phyloP scores from a whole-genome alignment of 2,797 vertebrate genomes.

The Buphagus erythrorhynchus region DNA sequence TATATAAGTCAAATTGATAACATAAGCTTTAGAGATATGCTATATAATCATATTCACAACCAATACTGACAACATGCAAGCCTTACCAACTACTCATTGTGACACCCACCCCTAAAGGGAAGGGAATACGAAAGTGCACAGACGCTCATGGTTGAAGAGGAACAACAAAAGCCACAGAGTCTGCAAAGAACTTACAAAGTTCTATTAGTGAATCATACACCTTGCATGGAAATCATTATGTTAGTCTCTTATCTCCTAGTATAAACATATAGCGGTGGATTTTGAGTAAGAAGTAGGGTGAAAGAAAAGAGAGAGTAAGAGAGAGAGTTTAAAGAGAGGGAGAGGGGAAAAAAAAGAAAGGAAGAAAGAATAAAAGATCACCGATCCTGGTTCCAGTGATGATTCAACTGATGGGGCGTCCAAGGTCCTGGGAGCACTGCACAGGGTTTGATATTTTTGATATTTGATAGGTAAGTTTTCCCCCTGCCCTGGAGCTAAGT shows the following conservation, averaged over 20 bases:
- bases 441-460: too few relatives aligned
- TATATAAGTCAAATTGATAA: rapidly evolving
- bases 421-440: not conserved
- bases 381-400: not conserved
- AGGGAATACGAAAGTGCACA: not conserved
- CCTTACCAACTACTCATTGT: not conserved
- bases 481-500: not conserved
- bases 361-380: not conserved
- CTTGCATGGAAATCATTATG: not conserved
- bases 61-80: not conserved
- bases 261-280: not conserved
- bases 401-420: not conserved
- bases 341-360: not conserved
- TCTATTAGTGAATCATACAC: not conserved
- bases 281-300: not conserved
- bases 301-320: not conserved
- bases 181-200: not conserved
- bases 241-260: not conserved
- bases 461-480: not conserved
- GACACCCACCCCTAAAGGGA: not conserved
- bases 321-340: not conserved
- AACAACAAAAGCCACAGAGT: not conserved
- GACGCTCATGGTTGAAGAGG: not conserved
- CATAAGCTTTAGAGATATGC: not conserved
- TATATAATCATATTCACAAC: not conserved